Evolutionary conservation across 2,888 invertebrate species (phyloP).

Genomic region (Furcula furcula): DNA sequence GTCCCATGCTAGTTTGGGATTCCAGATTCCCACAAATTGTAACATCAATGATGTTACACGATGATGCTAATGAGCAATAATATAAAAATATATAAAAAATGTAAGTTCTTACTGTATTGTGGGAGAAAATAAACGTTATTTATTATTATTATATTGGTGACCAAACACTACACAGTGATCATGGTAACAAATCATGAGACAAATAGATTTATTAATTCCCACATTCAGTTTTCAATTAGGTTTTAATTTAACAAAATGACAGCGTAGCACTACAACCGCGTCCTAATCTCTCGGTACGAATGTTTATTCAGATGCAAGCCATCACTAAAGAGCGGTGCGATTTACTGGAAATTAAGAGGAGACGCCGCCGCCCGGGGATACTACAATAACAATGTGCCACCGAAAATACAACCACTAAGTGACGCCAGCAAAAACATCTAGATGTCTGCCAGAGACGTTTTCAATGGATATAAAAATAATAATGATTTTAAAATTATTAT

Average conservation of each 20-base stretch:
- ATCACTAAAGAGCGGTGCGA: slow-evolving; percentile 69
- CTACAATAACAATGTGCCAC: slow-evolving; percentile 71
- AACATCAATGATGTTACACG: too few species aligned
- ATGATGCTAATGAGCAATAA: too few species aligned
- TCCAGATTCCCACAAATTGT: too few species aligned
- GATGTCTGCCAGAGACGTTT: slow-evolving; percentile 23
- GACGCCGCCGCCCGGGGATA: slow-evolving; percentile 59
- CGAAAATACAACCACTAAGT: slow-evolving; percentile 65
- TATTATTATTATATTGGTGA: too few species aligned
- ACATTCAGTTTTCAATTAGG: too few species aligned
- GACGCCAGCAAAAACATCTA: slow-evolving; percentile 59
- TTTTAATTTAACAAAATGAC: slow-evolving; percentile 6
- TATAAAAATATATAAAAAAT: too few species aligned
- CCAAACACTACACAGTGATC: too few species aligned
- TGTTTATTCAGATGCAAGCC: slow-evolving; percentile 79
- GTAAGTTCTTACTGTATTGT: too few species aligned
- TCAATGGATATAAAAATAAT: slow-evolving; percentile 12
- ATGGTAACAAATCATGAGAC: too few species aligned
- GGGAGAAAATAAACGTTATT: too few species aligned
- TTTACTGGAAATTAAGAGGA: slow-evolving; percentile 80
- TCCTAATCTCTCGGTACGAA: slow-evolving; percentile 48
- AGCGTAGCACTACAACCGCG: slow-evolving; percentile 9
- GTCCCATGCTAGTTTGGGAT: too few species aligned
- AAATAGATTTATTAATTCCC: too few species aligned
- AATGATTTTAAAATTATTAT: slow-evolving; percentile 13